A percentile compares a stretch with the other conserved stretches of the same genome.
Conservation (phyloP, 2,888 invertebrate genomes). For the Rotaria sp. region DNA sequence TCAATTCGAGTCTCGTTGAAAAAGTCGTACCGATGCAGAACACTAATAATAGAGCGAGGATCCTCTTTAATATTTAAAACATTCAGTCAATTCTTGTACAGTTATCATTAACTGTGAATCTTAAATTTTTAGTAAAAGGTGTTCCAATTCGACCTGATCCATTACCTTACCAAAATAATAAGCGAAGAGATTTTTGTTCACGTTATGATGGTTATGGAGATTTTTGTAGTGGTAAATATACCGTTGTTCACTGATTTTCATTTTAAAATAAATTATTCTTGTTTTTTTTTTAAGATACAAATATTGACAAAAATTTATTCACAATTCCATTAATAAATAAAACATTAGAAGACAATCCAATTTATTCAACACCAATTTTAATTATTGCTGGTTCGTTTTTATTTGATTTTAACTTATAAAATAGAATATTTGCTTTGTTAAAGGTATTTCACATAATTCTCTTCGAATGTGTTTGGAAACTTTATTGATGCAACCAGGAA, state of each 20-base stretch:
- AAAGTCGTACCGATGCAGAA: too few species aligned
- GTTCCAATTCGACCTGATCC: slow-evolving; percentile 52
- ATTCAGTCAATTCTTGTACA: too few species aligned
- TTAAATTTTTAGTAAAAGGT: slow-evolving; percentile 47
- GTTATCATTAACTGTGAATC: too few species aligned
- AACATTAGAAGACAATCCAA: slow-evolving; percentile 48
- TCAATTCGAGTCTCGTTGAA: too few species aligned
- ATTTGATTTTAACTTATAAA: not conserved
- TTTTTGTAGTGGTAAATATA: slow-evolving; percentile 54
- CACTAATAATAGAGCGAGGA: too few species aligned
- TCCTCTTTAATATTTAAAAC: too few species aligned
- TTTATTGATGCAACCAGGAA: slow-evolving; percentile 59
- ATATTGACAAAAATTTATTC: slow-evolving; percentile 52
- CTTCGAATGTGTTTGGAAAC: slow-evolving; percentile 57
- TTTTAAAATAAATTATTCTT: not conserved
- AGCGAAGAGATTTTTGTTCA: slow-evolving; percentile 55
- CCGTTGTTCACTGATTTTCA: not conserved
- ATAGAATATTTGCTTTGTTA: not conserved
- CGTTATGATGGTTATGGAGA: slow-evolving; percentile 57
- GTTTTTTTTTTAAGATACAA: slow-evolving; percentile 45
- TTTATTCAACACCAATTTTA: slow-evolving; percentile 55
- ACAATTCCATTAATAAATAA: slow-evolving; percentile 52
- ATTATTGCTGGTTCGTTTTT: slow-evolving; percentile 51
- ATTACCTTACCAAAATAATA: slow-evolving; percentile 52
- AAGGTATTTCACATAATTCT: slow-evolving; percentile 54